Base-by-base conservation (phyloP, 2,888 invertebrate genomes). In the Phengaris arion region DNA sequence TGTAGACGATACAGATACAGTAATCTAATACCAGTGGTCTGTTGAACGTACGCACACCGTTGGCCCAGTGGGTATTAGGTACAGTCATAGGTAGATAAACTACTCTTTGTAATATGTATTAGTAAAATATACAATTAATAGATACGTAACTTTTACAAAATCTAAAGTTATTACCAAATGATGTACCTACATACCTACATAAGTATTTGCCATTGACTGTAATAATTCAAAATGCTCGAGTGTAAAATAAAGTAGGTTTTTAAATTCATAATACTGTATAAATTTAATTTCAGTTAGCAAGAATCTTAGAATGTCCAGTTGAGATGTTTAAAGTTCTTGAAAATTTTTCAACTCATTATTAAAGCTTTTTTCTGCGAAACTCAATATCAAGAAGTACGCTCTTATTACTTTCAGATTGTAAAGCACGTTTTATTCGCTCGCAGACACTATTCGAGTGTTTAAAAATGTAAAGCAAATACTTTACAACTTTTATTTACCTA, bases 381-480 rank as follows among this genome's bases (percentile, higher is more conserved):
- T 70, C 48, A 70, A 70, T 70, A 69, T 69, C 69, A 70, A 52
- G 48, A 51, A 51, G 70, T 69, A 15, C 35, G 64, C 70, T 70
- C 70, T 70, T 70, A 51, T 51, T 70, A 70, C 70, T 70, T 48
- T 70, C 15, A 15, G 70, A 70, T 10, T 51, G 15, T 70, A 70
- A 70, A 70, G 15, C 15, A 70, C 70, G 70, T 70, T 70, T 70
- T 70, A 51, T 70, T 51, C 70, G 70, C 70, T 70, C 70, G 70
- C 70, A 15, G 70, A 70, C 70, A 70, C 70, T 70, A 15, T 51
- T 70, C 51, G 51, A 70, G 48, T 70, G 51, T 70, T 70, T 10
- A 69, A 69, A 69, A 51, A 70, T 70, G 48, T 51, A 15, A 70
- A 70, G 70, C 22, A 70, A 70, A 51, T 70, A 15, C 48, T 48